Evolutionary conservation across 2,888 invertebrate species (phyloP).

Genomic region (Lydus trimaculatus): DNA sequence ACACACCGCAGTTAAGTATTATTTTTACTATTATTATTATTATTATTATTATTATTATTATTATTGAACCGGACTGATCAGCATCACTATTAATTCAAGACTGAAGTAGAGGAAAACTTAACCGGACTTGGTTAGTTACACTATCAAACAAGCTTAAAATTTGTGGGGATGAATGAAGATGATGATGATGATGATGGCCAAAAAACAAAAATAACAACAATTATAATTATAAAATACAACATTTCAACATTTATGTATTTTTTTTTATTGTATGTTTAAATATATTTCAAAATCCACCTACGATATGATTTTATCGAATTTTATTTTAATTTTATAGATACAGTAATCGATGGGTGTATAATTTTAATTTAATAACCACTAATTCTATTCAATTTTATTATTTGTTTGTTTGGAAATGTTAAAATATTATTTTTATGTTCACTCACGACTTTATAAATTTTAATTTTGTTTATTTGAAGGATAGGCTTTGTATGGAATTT

Average conservation of each 20-base stretch:
- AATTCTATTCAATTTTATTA: slow-evolving; percentile 1
- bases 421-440: not conserved
- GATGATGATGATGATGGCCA: not conserved
- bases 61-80: slow-evolving; percentile 18
- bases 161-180: slow-evolving; percentile 16
- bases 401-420: not conserved
- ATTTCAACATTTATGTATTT: not conserved
- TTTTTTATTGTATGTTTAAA: too few relatives aligned
- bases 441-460: not conserved
- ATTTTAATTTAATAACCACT: not conserved
- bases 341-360: not conserved
- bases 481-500: not conserved
- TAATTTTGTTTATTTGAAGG: not conserved
- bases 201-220: not conserved
- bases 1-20: not conserved
- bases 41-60: slow-evolving; percentile 3
- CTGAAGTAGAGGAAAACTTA: slow-evolving; percentile 15
- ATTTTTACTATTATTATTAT: too few relatives aligned
- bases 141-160: slow-evolving; percentile 9
- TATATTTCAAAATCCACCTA: slow-evolving; percentile 1
- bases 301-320: not conserved
- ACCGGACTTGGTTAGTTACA: not conserved
- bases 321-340: too few relatives aligned
- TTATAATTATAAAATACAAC: not conserved
- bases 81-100: slow-evolving; percentile 23